Evolutionary conservation across 2,888 invertebrate genomes (phyloP).

Genomic region (Arctia plantaginis): DNA sequence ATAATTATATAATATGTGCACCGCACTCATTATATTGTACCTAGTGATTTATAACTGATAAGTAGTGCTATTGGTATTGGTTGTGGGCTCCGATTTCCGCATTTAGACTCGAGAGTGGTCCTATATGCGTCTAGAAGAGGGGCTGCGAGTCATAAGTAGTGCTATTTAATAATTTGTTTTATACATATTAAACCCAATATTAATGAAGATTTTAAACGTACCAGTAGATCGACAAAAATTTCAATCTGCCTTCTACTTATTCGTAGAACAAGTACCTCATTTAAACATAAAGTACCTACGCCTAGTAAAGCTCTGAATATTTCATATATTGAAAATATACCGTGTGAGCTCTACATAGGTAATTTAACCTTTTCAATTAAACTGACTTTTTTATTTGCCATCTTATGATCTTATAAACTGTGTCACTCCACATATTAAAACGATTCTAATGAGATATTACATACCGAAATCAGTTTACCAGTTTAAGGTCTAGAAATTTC

Average conservation of each 20-base stretch:
- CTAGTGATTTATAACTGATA: no score
- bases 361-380: not conserved
- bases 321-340: not conserved
- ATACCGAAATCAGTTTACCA: not conserved
- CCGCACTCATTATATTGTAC: no score
- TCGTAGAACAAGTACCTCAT: not conserved
- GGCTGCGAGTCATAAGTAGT: no score
- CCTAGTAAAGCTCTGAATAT: not conserved
- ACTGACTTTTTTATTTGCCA: not conserved
- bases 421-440: not conserved
- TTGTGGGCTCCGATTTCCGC: no score
- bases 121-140: no score
- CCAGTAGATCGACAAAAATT: not conserved
- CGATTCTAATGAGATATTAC: not conserved
- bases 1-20: no score
- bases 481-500: not conserved
- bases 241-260: not conserved
- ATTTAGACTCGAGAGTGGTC: no score
- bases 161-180: no score
- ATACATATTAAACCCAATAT: not conserved
- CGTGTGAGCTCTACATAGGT: not conserved
- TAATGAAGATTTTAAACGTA: not conserved
- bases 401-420: not conserved
- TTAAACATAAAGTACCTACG: not conserved
- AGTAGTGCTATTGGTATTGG: no score